Conservation (phyloP, 2,113 vertebrate genomes). For the Solea senegalensis region DNA sequence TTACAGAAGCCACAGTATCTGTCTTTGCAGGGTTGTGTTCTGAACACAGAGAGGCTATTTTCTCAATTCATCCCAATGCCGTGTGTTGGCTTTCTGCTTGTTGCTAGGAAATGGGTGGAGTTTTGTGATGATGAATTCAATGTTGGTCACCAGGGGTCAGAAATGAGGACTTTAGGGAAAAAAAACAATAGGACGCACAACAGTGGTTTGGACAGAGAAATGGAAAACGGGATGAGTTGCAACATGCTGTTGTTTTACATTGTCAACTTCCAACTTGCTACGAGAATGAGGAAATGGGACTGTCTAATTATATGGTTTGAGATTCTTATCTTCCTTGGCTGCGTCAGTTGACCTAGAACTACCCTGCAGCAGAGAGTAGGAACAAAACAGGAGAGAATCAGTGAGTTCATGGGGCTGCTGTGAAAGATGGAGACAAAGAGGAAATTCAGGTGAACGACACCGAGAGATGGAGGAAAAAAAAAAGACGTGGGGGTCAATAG, state of each 20-base stretch:
- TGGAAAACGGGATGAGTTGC: too few species aligned
- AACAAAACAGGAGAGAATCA: background rate
- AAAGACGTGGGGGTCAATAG: slow-evolving; percentile 16
- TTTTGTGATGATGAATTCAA: too few species aligned
- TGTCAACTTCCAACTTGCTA: background rate
- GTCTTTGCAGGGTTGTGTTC: too few species aligned
- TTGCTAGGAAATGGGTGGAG: too few species aligned
- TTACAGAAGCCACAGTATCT: too few species aligned
- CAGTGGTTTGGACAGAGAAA: too few species aligned
- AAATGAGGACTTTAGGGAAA: too few species aligned
- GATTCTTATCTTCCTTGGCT: slow-evolving; percentile 10
- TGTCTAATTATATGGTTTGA: slow-evolving; percentile 4
- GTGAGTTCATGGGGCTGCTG: background rate
- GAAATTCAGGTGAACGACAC: slow-evolving; percentile 8
- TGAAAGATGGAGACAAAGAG: slow-evolving; percentile 10
- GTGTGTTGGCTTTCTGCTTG: too few species aligned
- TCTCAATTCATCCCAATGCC: too few species aligned
- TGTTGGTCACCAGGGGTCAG: too few species aligned
- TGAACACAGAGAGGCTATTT: too few species aligned
- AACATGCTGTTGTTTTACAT: background rate
- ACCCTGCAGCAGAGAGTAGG: slow-evolving; percentile 15
- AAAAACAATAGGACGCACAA: too few species aligned
- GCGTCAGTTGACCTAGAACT: slow-evolving; percentile 38
- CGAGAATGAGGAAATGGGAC: background rate
- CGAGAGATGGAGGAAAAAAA: slow-evolving; percentile 3